These are phyloP conservation scores for Sisor rabdophorus DNA, from an alignment of 2,113 vertebrate genomes.

Conservation along the genomic window DNA sequence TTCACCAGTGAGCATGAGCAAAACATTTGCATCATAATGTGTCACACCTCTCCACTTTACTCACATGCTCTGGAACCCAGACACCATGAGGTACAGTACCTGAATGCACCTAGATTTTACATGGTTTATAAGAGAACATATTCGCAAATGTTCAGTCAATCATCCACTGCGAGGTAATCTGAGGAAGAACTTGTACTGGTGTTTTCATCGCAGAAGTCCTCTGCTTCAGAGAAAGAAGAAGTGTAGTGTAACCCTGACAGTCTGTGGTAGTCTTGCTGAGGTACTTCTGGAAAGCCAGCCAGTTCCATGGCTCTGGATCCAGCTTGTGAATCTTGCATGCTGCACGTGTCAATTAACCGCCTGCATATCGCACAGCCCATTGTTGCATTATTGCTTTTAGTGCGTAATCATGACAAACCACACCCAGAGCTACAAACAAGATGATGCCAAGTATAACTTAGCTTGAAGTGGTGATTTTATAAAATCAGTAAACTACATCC, in stretches of 20 bases:
- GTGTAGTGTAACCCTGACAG: constrained; percentile 62
- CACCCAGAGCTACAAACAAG: not conserved
- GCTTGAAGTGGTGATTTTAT: not conserved
- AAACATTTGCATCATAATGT: too few species aligned
- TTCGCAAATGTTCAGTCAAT: constrained; percentile 23
- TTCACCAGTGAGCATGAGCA: too few species aligned
- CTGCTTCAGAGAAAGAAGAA: constrained; percentile 64
- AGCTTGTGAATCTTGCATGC: constrained; percentile 43
- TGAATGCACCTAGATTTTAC: not conserved
- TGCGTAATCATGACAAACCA: not conserved
- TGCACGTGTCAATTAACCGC: constrained; percentile 67
- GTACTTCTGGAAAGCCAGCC: constrained; percentile 52
- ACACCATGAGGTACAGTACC: not conserved
- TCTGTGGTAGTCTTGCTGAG: constrained; percentile 56
- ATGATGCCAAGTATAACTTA: not conserved
- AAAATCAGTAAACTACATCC: constrained; percentile 8
- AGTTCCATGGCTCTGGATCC: constrained; percentile 60
- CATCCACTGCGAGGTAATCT: constrained; percentile 57
- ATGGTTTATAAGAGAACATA: not conserved
- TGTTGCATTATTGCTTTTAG: not conserved
- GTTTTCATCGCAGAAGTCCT: constrained; percentile 62
- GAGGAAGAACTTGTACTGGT: constrained; percentile 54
- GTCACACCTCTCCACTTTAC: too few species aligned
- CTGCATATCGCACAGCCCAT: constrained; percentile 66
- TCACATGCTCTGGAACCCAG: not conserved